Evolutionary conservation across 1,140 invertebrate species (phyloP).

Genomic region (Lucilia cuprina): DNA sequence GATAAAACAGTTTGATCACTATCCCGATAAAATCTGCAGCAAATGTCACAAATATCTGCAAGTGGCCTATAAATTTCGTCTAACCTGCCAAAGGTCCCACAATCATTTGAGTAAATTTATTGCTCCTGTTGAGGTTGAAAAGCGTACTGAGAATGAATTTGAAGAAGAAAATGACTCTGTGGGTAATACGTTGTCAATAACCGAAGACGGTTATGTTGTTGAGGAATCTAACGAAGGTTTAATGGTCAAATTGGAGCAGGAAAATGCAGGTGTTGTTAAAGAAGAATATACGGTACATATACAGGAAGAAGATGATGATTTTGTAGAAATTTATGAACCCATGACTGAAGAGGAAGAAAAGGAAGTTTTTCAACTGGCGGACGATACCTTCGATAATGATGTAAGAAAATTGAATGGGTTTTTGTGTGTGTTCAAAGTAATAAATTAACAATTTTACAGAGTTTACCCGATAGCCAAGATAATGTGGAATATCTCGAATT

Average conservation of each 20-base stretch:
- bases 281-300: slow-evolving; percentile 19
- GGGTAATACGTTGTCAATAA: slow-evolving; percentile 43
- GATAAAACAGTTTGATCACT: slow-evolving; percentile 59
- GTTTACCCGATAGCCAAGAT: slow-evolving; percentile 15
- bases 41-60: slow-evolving; percentile 52
- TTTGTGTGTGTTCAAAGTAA: background rate
- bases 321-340: slow-evolving; percentile 34
- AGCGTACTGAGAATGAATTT: background rate
- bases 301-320: slow-evolving; percentile 29
- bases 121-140: slow-evolving; percentile 54
- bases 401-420: background rate
- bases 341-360: slow-evolving; percentile 34
- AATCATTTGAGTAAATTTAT: slow-evolving; percentile 57
- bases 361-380: slow-evolving; percentile 35
- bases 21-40: slow-evolving; percentile 57
- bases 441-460: background rate
- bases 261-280: background rate
- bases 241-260: slow-evolving; percentile 25
- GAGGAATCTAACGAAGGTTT: slow-evolving; percentile 30
- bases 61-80: slow-evolving; percentile 51
- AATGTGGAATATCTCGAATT: slow-evolving; percentile 5
- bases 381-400: slow-evolving; percentile 18
- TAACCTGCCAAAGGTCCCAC: slow-evolving; percentile 54
- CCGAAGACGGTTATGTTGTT: slow-evolving; percentile 12
- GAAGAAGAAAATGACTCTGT: slow-evolving; percentile 36